Conservation (phyloP, 2,888 invertebrate species). For the Odontocolon sp. region DNA sequence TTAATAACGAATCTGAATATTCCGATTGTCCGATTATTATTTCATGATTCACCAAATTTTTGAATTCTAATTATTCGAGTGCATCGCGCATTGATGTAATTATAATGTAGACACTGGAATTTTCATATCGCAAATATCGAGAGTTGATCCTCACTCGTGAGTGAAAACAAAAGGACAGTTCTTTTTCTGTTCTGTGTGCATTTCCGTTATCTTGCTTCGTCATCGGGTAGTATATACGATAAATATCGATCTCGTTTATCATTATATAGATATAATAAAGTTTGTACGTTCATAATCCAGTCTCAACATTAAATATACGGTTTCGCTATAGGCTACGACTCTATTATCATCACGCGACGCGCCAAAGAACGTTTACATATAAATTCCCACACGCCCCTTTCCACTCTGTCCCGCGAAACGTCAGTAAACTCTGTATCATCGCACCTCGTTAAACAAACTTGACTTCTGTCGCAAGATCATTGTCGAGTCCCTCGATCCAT, state of each 20-base stretch:
- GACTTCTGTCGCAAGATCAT: neutral
- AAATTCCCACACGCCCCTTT: neutral
- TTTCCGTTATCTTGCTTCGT: constrained; percentile 12
- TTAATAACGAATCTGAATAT: neutral
- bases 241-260: constrained; percentile 22
- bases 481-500: neutral
- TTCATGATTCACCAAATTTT: too few relatives aligned
- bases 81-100: constrained; percentile 1
- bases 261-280: constrained; percentile 58
- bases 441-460: constrained; percentile 1
- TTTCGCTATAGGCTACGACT: constrained; percentile 27
- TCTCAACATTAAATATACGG: constrained; percentile 70
- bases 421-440: neutral
- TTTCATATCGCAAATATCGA: neutral
- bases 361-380: neutral
- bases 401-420: neutral
- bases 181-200: neutral
- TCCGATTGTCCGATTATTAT: constrained; percentile 14
- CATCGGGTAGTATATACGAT: constrained; percentile 11
- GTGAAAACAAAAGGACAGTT: neutral
- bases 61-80: neutral
- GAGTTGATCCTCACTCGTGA: neutral
- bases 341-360: neutral
- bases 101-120: constrained; percentile 3
- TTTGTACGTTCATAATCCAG: constrained; percentile 75